phyloP scores from a whole-genome alignment of 2,888 invertebrate species.

The Trichogramma evanescens region DNA sequence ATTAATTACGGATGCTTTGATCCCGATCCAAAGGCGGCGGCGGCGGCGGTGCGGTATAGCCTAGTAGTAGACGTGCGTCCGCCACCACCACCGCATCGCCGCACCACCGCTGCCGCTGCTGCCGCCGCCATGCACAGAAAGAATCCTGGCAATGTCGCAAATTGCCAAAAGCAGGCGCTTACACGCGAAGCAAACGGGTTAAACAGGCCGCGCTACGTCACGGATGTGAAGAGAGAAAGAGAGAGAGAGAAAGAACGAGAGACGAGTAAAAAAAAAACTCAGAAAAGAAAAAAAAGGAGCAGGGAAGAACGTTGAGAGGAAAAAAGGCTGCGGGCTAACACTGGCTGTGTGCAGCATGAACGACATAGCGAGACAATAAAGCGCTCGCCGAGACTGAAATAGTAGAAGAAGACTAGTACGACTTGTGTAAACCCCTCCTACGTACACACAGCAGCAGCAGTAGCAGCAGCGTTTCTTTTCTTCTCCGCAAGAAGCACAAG shows the following conservation, averaged over 20 bases:
- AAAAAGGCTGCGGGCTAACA: slow-evolving; percentile 6
- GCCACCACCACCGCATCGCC: background rate
- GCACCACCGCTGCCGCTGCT: too few relatives aligned
- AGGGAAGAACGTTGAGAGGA: background rate
- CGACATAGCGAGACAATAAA: slow-evolving; percentile 14
- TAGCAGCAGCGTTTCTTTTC: too few relatives aligned
- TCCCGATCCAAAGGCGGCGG: slow-evolving; percentile 13
- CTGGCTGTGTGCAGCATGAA: too few relatives aligned
- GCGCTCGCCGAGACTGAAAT: background rate
- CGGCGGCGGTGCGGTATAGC: background rate
- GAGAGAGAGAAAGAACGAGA: background rate
- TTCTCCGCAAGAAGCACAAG: slow-evolving; percentile 1
- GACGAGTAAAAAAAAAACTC: background rate
- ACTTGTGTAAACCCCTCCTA: too few relatives aligned
- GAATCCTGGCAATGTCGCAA: slow-evolving; percentile 22
- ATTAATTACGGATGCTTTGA: slow-evolving; percentile 23
- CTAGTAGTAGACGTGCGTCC: background rate
- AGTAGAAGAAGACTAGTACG: too few relatives aligned
- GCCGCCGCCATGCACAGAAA: background rate
- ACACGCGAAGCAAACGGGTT: too few relatives aligned
- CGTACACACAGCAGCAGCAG: too few relatives aligned
- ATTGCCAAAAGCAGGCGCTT: slow-evolving; percentile 18
- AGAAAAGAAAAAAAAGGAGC: background rate
- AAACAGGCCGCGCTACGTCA: too few relatives aligned
- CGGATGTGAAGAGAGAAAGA: background rate